Evolutionary conservation across 2,797 vertebrate genomes (phyloP), one percentile per base, ranked within the genome.

Genomic region (Mastacembelus armatus): DNA sequence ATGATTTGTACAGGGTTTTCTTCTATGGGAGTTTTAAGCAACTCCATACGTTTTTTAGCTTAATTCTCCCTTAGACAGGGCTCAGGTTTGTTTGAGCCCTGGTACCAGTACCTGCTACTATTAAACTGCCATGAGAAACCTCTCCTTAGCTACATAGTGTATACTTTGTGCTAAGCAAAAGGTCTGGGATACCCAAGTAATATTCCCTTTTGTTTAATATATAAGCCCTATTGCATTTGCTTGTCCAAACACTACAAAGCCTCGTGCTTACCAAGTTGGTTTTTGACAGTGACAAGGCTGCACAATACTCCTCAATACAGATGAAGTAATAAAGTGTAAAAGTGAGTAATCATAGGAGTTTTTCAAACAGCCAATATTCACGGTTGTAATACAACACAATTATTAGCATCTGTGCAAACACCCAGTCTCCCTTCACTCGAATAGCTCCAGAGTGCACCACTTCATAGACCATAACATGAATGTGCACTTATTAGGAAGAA

Each of bases 281-380:
- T n/a, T n/a, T n/a, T n/a, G n/a, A n/a, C n/a, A n/a, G n/a, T n/a
- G n/a, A n/a, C n/a, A 35, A 42, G 19, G 38, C 2, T 7, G 40
- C 45, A 38, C 47, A 33, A 48, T 60, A 54, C 30, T 52, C 11
- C 40, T n/a, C n/a, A n/a, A n/a, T n/a, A 16, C 15, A 29, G 44
- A 39, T 21, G 24, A 24, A 55, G n/a, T 32, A 21, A 32, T n/a
- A n/a, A n/a, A n/a, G n/a, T n/a, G n/a, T n/a, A n/a, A n/a, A 44
- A 26, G 30, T 32, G 19, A 43, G 33, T 49, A 4, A 55, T 8
- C 11, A 22, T 4, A 11, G 22, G 21, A 29, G 27, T 22, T 5
- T 38, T 22, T 16, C 29, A 22, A 49, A 10, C 22, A 50, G 39
- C 27, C 29, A 27, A 8, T 30, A 4, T 35, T 54, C 26, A n/a